Evolutionary conservation across 2,888 invertebrate species (phyloP).

Genomic region (Nemotelus pantherinus): DNA sequence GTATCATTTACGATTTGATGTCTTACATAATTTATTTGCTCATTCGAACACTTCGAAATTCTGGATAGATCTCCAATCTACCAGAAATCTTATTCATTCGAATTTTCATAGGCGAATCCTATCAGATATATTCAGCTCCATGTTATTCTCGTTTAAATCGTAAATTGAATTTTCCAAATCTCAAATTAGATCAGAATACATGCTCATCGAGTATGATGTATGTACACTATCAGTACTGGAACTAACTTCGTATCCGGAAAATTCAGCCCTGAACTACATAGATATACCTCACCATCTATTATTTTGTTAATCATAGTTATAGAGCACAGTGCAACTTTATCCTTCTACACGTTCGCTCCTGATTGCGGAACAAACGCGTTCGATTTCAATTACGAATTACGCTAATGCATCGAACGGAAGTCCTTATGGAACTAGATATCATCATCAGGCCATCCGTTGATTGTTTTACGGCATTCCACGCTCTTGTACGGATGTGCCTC

Average conservation of each 20-base stretch:
- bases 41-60: too few relatives aligned
- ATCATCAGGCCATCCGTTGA: slow-evolving; percentile 9
- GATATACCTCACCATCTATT: too few relatives aligned
- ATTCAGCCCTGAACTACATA: too few relatives aligned
- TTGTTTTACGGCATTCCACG: slow-evolving; percentile 8
- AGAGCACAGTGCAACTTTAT: too few relatives aligned
- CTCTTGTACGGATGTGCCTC: neutral
- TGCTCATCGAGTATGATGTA: neutral
- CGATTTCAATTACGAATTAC: slow-evolving; percentile 15
- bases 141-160: neutral
- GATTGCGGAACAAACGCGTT: neutral
- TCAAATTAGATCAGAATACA: neutral
- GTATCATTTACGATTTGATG: too few relatives aligned
- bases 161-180: slow-evolving; percentile 3
- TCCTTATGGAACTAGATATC: slow-evolving; percentile 16
- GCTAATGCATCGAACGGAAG: slow-evolving; percentile 11
- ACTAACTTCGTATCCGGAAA: too few relatives aligned
- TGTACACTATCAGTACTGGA: neutral
- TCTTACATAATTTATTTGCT: too few relatives aligned
- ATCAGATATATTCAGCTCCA: too few relatives aligned
- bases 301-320: too few relatives aligned
- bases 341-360: neutral
- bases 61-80: too few relatives aligned
- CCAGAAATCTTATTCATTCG: too few relatives aligned
- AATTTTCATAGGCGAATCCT: too few relatives aligned